phyloP scores from a whole-genome alignment of 1,140 invertebrate genomes.

The Leptestheria dahalacensis region DNA sequence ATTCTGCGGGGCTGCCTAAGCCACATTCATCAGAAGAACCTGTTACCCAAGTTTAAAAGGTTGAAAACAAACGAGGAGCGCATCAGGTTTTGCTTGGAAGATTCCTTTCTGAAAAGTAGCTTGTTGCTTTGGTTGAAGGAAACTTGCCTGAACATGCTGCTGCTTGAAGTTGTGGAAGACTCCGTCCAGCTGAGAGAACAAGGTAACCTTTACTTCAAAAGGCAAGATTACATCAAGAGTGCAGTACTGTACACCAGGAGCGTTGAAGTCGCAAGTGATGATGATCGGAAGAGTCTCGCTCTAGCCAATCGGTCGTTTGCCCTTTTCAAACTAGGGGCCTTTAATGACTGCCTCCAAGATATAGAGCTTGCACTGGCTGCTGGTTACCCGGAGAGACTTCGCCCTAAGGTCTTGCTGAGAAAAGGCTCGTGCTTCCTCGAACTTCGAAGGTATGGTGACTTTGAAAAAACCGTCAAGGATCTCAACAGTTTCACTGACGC shows the following conservation, averaged over 20 bases:
- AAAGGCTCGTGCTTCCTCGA: conserved; percentile 20
- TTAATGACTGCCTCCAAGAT: conserved; percentile 39
- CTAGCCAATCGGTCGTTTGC: conserved; percentile 55
- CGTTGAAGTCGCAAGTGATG: not conserved
- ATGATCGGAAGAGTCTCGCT: conserved; percentile 38
- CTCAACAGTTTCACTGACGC: not conserved
- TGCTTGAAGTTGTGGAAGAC: too few species aligned
- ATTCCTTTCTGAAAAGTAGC: too few species aligned
- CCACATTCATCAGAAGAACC: too few species aligned
- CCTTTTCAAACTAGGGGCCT: conserved; percentile 42
- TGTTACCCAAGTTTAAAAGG: too few species aligned
- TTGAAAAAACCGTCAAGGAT: not conserved
- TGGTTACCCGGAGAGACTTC: conserved; percentile 31
- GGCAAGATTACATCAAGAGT: conserved; percentile 5
- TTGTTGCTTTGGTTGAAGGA: too few species aligned
- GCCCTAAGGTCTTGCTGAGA: conserved; percentile 30
- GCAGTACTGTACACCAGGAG: conserved; percentile 2
- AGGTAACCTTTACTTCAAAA: conserved; percentile 14
- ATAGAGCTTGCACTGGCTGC: conserved; percentile 28
- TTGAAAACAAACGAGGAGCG: too few species aligned
- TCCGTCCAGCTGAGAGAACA: not conserved
- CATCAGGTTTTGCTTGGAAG: too few species aligned
- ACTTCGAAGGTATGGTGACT: not conserved
- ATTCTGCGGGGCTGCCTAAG: too few species aligned
- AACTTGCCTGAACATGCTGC: too few species aligned